Evolutionary conservation across 2,113 vertebrate genomes (phyloP), one percentile per base, ranked within the genome.

Genomic region (Myotis brandtii): DNA sequence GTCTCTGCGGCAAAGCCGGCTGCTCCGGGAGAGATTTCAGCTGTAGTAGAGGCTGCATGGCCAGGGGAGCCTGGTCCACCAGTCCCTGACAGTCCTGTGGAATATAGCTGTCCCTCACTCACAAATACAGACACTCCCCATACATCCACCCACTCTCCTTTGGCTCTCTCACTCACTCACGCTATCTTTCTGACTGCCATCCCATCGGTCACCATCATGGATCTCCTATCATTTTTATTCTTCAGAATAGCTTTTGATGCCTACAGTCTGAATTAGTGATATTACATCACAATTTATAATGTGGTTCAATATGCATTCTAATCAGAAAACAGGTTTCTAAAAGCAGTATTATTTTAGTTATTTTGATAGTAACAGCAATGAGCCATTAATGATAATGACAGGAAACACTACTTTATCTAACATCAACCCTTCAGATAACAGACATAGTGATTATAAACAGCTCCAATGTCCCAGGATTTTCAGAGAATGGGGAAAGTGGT

Each of bases 241-340:
- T 94, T 82, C 81, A 81, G 66, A 67, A 27, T 56, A 48, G 70
- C 77, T 86, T 86, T 92, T 84, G 66, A 52, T 9, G 9, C 30
- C 11, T 75, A 40, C 0, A 7, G 27, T 52, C 40, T 84, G 83
- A 96, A 69, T 67, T 70, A n/a, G 16, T 66, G 43, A 64, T 37
- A 91, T 80, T 94, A 83, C 86, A 84, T 93, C 21, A 81, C 48
- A 79, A 95, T 90, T 73, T 56, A 88, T 46, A 85, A 70, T 69
- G 14, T 21, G 52, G 37, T 66, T 87, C 85, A 72, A 34, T 27
- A 43, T 5, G 50, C 48, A 87, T 70, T 89, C 83, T 84, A 46
- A 96, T 89, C 81, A 81, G 34, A 97, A 50, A 81, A 95, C 84
- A 93, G 92, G 48, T 95, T 96, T 93, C 37, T 90, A 84, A 93